phyloP scores from a whole-genome alignment of 2,888 invertebrate species.

The Plagodis pulveraria region DNA sequence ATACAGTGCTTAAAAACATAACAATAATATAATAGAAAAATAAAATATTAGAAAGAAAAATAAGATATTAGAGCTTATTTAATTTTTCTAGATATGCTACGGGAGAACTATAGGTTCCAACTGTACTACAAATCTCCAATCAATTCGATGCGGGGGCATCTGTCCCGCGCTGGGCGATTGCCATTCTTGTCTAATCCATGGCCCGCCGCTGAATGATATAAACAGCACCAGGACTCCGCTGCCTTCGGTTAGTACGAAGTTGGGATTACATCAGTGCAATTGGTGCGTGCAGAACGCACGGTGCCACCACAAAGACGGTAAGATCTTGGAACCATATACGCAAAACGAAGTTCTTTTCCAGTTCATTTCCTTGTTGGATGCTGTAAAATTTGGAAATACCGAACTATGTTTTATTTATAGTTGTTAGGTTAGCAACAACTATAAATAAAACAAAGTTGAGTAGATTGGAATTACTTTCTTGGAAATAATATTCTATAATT shows the following conservation, averaged over 20 bases:
- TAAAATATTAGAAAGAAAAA: too few relatives aligned
- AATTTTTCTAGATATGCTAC: slow-evolving; percentile 86
- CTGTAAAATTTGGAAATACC: too few relatives aligned
- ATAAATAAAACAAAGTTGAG: too few relatives aligned
- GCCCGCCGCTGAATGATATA: slow-evolving; percentile 82
- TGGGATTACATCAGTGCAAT: slow-evolving; percentile 92
- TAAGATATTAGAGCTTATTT: too few relatives aligned
- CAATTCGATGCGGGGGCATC: slow-evolving; percentile 94
- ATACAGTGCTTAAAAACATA: too few relatives aligned
- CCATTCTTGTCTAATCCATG: slow-evolving; percentile 94
- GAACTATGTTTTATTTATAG: too few relatives aligned
- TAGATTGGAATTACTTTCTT: too few relatives aligned
- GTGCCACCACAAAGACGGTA: slow-evolving; percentile 94
- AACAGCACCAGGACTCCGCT: slow-evolving; percentile 65
- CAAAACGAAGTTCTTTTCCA: too few relatives aligned
- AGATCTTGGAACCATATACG: slow-evolving; percentile 29
- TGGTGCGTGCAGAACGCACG: slow-evolving; percentile 98
- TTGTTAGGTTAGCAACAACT: too few relatives aligned
- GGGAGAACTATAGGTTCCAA: slow-evolving; percentile 94
- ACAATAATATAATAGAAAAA: too few relatives aligned
- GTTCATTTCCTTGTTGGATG: too few relatives aligned
- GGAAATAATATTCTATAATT: too few relatives aligned
- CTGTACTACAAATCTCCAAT: slow-evolving; percentile 95
- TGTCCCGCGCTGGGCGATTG: slow-evolving; percentile 96
- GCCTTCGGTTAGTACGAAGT: slow-evolving; percentile 88